Percentiles rank a stretch among this genome's conserved stretches.
Evolutionary conservation across 2,113 vertebrate genomes (phyloP).

Genomic region (Sula dactylatra): DNA sequence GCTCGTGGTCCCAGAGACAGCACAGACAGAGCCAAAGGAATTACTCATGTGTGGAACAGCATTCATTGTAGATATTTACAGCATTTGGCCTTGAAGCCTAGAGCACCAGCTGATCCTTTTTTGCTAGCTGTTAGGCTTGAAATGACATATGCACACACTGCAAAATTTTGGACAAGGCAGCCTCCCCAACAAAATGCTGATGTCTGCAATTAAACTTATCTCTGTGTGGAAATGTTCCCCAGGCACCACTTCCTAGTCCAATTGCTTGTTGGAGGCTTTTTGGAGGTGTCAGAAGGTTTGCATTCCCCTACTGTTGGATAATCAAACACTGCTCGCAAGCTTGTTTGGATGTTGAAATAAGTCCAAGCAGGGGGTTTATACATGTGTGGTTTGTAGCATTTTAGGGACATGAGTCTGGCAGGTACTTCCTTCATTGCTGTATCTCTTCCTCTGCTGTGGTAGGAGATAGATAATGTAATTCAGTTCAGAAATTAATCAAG

Average conservation of each 20-base stretch:
- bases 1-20: neutral
- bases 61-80: slow-evolving; percentile 9
- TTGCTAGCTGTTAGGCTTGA: slow-evolving; percentile 28
- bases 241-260: slow-evolving; percentile 24
- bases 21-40: slow-evolving; percentile 8
- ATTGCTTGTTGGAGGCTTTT: slow-evolving; percentile 20
- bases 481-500: neutral
- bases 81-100: slow-evolving; percentile 4
- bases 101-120: slow-evolving; percentile 49
- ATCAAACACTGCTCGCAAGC: neutral
- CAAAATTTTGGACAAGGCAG: neutral
- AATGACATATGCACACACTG: neutral
- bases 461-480: neutral
- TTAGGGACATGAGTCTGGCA: neutral
- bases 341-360: slow-evolving; percentile 1
- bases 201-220: slow-evolving; percentile 44
- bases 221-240: slow-evolving; percentile 33
- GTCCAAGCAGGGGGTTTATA: neutral
- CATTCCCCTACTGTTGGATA: slow-evolving; percentile 19
- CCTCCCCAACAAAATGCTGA: slow-evolving; percentile 35
- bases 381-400: neutral
- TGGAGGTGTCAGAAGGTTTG: slow-evolving; percentile 28
- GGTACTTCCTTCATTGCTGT: neutral
- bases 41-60: neutral
- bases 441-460: neutral